Evolutionary conservation across 2,797 vertebrate genomes (phyloP).

Genomic region (Pogonophryne albipinna): DNA sequence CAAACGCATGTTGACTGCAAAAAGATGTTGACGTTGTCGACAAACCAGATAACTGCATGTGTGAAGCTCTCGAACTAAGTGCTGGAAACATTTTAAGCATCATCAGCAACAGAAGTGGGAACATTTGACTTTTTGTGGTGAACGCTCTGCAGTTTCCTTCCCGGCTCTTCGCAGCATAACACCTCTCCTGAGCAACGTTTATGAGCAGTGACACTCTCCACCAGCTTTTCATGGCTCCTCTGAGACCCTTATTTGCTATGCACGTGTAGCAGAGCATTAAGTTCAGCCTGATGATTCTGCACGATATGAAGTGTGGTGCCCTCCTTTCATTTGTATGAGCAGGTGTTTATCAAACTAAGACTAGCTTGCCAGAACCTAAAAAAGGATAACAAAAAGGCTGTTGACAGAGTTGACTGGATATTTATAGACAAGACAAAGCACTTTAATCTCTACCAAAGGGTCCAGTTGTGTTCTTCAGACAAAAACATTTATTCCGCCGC

Average conservation of each 20-base stretch:
- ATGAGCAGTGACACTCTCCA: slow-evolving; percentile 72
- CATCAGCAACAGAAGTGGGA: slow-evolving; percentile 62
- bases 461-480: slow-evolving; percentile 57
- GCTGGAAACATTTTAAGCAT: slow-evolving; percentile 55
- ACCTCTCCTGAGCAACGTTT: slow-evolving; percentile 67
- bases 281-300: slow-evolving; percentile 54
- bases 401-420: slow-evolving; percentile 47
- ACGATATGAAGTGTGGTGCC: slow-evolving; percentile 44
- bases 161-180: slow-evolving; percentile 48
- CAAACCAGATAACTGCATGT: slow-evolving; percentile 51
- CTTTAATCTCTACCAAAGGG: slow-evolving; percentile 65
- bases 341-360: slow-evolving; percentile 60
- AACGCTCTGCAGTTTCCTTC: slow-evolving; percentile 66
- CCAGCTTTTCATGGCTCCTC: slow-evolving; percentile 72
- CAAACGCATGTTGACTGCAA: slow-evolving; percentile 67
- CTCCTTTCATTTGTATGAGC: slow-evolving; percentile 56
- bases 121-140: slow-evolving; percentile 45
- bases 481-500: slow-evolving; percentile 57
- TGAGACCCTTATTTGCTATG: slow-evolving; percentile 72
- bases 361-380: slow-evolving; percentile 54
- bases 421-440: slow-evolving; percentile 55
- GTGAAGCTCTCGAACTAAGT: slow-evolving; percentile 35
- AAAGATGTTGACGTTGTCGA: slow-evolving; percentile 64
- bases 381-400: slow-evolving; percentile 47
- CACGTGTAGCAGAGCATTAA: slow-evolving; percentile 68